These are phyloP conservation scores for Synaphobranchus kaupii DNA, from an alignment of 2,797 vertebrate genomes.

Conservation along the genomic window DNA sequence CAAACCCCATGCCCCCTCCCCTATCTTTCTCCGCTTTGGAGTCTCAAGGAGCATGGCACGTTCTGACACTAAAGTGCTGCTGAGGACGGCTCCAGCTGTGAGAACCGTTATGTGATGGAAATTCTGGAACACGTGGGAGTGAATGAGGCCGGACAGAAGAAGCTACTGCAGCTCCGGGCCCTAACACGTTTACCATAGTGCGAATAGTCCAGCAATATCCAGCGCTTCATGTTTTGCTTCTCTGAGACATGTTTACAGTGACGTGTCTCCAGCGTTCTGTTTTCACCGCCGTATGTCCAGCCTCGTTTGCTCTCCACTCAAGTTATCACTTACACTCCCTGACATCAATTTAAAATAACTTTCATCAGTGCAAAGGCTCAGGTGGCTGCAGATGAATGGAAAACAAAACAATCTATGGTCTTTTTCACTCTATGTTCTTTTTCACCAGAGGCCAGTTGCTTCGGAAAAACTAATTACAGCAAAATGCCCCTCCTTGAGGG, in stretches of 20 bases:
- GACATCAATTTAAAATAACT: background rate
- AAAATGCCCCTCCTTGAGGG: no score
- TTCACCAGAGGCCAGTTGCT: background rate
- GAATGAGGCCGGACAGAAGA: background rate
- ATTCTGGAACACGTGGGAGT: background rate
- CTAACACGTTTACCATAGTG: background rate
- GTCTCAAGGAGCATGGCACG: background rate
- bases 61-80: background rate
- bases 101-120: background rate
- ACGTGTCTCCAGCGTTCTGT: background rate
- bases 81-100: background rate
- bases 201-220: background rate
- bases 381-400: background rate
- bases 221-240: background rate
- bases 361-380: background rate
- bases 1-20: slow-evolving; percentile 40
- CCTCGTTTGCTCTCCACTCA: background rate
- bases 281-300: background rate
- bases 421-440: background rate
- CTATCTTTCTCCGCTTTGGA: slow-evolving; percentile 48
- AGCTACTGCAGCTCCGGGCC: background rate
- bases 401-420: background rate
- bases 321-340: background rate
- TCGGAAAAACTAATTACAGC: no score
- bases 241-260: background rate